Evolutionary conservation across 2,113 vertebrate genomes (phyloP).

Genomic region (Coturnix japonica): DNA sequence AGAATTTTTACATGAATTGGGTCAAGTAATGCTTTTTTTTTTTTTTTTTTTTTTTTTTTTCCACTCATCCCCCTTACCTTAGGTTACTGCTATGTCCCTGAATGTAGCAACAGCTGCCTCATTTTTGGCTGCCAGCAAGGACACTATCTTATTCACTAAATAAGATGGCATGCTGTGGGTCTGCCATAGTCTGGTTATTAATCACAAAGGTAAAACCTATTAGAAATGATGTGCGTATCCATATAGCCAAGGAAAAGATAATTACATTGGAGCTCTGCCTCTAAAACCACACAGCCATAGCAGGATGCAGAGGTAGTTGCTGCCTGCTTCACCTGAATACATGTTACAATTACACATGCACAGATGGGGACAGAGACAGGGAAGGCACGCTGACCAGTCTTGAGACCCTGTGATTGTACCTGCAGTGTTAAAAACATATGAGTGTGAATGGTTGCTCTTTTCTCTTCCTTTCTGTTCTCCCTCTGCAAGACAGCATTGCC

Average conservation of each 20-base stretch:
- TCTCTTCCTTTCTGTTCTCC: background rate
- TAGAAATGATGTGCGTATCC: background rate
- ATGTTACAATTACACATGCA: rapidly evolving
- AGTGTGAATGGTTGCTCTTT: background rate
- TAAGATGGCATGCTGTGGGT: background rate
- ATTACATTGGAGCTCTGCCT: background rate
- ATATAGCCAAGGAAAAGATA: background rate
- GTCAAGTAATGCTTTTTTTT: background rate
- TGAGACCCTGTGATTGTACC: background rate
- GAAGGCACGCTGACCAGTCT: background rate
- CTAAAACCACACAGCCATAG: background rate
- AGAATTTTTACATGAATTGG: background rate
- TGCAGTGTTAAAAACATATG: background rate
- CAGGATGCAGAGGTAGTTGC: background rate
- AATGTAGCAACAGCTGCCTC: background rate
- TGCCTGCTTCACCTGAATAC: background rate
- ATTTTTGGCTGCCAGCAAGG: background rate
- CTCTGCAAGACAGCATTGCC: rapidly evolving
- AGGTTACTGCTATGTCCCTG: background rate
- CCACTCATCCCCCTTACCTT: background rate
- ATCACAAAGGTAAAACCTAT: background rate
- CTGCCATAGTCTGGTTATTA: background rate
- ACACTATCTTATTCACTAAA: background rate
- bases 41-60: background rate
- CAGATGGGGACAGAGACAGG: background rate